A percentile compares a stretch with the other conserved stretches of the same genome.
Conservation (phyloP, 2,113 vertebrate species). For the Neogale vison region DNA sequence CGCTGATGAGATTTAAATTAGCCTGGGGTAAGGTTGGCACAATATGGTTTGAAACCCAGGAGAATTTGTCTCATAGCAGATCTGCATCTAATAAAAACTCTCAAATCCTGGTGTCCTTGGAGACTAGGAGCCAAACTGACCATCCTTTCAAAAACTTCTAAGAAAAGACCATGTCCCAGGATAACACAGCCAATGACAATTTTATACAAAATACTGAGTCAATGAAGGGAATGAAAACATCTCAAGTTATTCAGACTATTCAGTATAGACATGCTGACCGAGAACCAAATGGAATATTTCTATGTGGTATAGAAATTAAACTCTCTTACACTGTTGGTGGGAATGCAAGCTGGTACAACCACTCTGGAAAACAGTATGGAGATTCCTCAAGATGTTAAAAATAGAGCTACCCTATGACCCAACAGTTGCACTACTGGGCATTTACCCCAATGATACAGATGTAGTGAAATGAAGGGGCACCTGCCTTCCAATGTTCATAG, state of each 20-base stretch:
- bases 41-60: not conserved
- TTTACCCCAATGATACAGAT: too few relatives aligned
- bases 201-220: not conserved
- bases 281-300: not conserved
- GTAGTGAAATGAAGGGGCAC: too few relatives aligned
- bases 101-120: not conserved
- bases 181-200: not conserved
- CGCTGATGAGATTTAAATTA: not conserved
- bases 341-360: too few relatives aligned
- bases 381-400: too few relatives aligned
- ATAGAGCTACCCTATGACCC: too few relatives aligned
- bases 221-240: not conserved
- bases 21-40: not conserved
- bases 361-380: too few relatives aligned
- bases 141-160: not conserved
- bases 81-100: not conserved
- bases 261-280: not conserved
- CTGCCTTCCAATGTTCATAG: too few relatives aligned
- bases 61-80: not conserved
- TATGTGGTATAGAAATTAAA: not conserved
- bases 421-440: too few relatives aligned
- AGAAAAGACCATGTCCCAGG: not conserved
- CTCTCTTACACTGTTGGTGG: too few relatives aligned
- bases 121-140: not conserved
- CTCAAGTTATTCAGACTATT: not conserved